These are phyloP conservation scores for Zaprionus gabonicus DNA, from an alignment of 1,140 invertebrate species.

Conservation along the genomic window DNA sequence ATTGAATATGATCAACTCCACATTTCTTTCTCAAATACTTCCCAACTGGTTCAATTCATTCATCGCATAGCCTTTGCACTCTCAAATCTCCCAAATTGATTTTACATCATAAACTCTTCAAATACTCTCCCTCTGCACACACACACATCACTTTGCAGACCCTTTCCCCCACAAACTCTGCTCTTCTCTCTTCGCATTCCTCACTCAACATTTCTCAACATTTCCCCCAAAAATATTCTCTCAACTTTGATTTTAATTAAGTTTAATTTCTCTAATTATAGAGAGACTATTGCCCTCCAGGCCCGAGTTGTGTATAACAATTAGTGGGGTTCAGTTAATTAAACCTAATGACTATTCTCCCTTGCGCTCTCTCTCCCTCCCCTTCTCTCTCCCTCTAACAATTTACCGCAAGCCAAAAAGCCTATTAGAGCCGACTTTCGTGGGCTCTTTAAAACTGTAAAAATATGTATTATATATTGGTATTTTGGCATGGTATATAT, in stretches of 20 bases:
- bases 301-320: constrained; percentile 63
- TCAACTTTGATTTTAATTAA: constrained; percentile 59
- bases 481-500: neutral
- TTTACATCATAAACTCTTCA: neutral
- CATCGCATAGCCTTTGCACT: neutral
- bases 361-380: neutral
- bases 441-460: constrained; percentile 13
- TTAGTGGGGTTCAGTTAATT: constrained; percentile 71
- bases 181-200: neutral
- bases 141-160: neutral
- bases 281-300: constrained; percentile 40
- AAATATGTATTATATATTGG: constrained; percentile 2
- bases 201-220: neutral
- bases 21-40: no score
- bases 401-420: constrained; percentile 30
- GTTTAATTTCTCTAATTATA: constrained; percentile 65
- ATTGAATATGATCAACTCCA: no score
- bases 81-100: neutral
- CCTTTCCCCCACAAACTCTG: neutral
- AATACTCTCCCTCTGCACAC: neutral
- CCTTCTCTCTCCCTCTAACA: constrained; percentile 10
- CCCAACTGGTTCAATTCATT: neutral
- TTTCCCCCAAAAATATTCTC: constrained; percentile 9
- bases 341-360: constrained; percentile 45
- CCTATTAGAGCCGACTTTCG: constrained; percentile 1